Conservation (phyloP, 2,888 invertebrate genomes). For the Azorinus chamasolen region DNA sequence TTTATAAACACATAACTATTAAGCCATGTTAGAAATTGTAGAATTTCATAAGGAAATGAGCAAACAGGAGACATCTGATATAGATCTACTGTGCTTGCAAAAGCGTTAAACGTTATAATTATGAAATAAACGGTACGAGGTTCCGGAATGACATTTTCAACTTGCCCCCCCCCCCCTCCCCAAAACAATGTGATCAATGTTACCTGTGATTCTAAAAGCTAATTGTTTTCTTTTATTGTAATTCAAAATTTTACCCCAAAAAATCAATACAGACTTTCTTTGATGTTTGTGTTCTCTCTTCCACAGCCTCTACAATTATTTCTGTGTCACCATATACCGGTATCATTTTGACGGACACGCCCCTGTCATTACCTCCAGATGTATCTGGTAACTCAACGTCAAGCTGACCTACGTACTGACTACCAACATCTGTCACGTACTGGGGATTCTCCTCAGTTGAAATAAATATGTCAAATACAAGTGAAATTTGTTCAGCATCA, state of each 20-base stretch:
- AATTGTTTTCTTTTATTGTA: too few relatives aligned
- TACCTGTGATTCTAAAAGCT: too few relatives aligned
- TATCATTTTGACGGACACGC: constrained; percentile 58
- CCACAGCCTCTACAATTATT: constrained; percentile 61
- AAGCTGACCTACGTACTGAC: constrained; percentile 62
- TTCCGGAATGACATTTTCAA: too few relatives aligned
- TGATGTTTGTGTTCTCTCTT: constrained; percentile 47
- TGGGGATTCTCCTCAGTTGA: constrained; percentile 56
- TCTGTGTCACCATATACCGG: constrained; percentile 72
- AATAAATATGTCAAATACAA: constrained; percentile 61
- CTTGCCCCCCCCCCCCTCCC: too few relatives aligned
- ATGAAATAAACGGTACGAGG: too few relatives aligned
- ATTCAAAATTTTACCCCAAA: constrained; percentile 30
- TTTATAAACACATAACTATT: too few relatives aligned
- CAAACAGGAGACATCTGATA: too few relatives aligned
- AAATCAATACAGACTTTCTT: constrained; percentile 51
- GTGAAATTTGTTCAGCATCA: constrained; percentile 50
- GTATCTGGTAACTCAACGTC: constrained; percentile 53
- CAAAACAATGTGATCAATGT: too few relatives aligned
- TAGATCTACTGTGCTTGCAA: too few relatives aligned
- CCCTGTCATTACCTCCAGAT: constrained; percentile 54
- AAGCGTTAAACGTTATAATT: too few relatives aligned
- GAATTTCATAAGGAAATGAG: too few relatives aligned
- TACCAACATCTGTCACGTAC: constrained; percentile 58
- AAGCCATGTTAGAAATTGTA: too few relatives aligned